A percentile compares a stretch with the other conserved stretches of the same genome.
phyloP scores from a whole-genome alignment of 64 coral and sea anemone species.

The Exaiptasia diaphana region DNA sequence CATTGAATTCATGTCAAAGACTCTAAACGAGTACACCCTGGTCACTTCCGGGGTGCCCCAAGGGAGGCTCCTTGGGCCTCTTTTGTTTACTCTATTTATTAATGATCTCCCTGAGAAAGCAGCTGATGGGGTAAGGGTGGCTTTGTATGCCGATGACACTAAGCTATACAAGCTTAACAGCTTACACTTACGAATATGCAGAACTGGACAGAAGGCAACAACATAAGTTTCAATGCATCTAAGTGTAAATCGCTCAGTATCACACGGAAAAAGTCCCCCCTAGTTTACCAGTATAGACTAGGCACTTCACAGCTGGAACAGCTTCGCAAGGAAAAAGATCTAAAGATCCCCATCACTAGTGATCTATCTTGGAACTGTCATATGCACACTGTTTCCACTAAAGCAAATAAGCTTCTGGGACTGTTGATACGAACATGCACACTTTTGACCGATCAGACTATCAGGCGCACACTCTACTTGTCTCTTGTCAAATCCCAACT shows the following conservation, averaged over 20 bases:
- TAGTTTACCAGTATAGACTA: no score
- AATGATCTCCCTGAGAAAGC: constrained; percentile 22
- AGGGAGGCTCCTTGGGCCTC: constrained; percentile 2
- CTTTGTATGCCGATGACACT: constrained; percentile 27
- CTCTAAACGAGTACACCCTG: no score
- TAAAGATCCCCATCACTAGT: not conserved
- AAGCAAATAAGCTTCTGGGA: not conserved
- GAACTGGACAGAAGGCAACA: not conserved
- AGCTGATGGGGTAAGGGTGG: not conserved
- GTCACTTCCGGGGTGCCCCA: constrained; percentile 28
- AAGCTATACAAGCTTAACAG: constrained; percentile 31
- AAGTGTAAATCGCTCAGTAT: not conserved
- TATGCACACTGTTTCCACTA: not conserved
- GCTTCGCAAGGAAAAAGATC: not conserved
- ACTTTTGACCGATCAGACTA: not conserved
- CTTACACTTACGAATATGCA: not conserved
- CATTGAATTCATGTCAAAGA: no score
- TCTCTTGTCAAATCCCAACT: not conserved
- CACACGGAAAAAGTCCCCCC: not conserved
- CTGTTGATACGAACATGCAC: not conserved
- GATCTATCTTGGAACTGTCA: not conserved
- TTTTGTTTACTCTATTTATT: constrained; percentile 14
- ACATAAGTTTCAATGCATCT: constrained; percentile 11
- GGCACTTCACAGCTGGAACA: no score
- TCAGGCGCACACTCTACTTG: not conserved